These are phyloP conservation scores for Rhadinocentrus ornatus DNA, from an alignment of 2,797 vertebrate genomes.

Conservation along the genomic window DNA sequence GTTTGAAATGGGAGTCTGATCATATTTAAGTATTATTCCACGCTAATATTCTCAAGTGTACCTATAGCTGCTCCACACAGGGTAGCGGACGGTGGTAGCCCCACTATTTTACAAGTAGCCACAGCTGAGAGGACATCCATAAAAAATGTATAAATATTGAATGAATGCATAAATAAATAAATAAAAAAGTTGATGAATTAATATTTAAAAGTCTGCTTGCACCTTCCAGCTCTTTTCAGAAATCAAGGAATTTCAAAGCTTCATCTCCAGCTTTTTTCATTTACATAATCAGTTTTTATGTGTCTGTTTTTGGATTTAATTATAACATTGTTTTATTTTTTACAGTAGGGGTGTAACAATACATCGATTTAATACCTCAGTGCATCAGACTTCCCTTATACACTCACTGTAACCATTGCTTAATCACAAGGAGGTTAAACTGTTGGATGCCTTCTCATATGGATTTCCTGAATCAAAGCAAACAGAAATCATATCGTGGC, in stretches of 20 bases:
- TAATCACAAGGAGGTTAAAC: too few relatives aligned
- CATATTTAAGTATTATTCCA: not conserved
- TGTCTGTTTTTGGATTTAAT: not conserved
- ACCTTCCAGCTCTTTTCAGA: not conserved
- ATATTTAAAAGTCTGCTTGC: not conserved
- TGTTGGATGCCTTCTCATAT: too few relatives aligned
- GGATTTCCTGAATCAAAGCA: too few relatives aligned
- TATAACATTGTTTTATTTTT: not conserved
- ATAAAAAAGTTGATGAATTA: not conserved
- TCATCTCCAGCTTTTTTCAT: not conserved
- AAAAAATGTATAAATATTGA: not conserved
- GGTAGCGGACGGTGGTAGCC: not conserved
- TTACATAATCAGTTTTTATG: not conserved
- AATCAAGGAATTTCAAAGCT: not conserved
- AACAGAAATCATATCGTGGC: too few relatives aligned
- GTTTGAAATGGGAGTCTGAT: not conserved
- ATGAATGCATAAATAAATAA: not conserved
- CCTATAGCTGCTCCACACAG: not conserved
- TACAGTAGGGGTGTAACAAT: not conserved
- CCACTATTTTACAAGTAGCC: not conserved
- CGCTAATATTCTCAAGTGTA: not conserved
- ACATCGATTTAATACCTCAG: too few relatives aligned
- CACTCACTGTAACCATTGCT: too few relatives aligned
- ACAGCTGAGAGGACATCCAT: not conserved
- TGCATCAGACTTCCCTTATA: not conserved